Conservation (phyloP, 2,888 invertebrate genomes). For the Dryocosmus kuriphilus region DNA sequence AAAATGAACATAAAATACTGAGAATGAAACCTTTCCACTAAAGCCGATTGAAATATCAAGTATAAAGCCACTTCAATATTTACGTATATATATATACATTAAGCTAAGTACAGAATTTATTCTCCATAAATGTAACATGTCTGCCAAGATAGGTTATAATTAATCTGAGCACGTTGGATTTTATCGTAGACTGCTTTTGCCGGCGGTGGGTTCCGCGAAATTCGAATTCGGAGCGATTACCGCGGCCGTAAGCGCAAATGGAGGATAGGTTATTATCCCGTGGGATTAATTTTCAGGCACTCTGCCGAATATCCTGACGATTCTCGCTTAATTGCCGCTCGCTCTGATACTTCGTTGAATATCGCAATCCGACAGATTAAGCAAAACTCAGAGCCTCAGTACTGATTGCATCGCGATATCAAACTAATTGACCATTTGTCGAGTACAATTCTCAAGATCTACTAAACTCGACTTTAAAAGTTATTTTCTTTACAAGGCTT, state of each 20-base stretch:
- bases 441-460: background rate
- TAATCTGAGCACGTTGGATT: slow-evolving; percentile 8
- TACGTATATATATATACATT: background rate
- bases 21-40: no score
- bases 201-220: slow-evolving; percentile 7
- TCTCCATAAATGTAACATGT: background rate
- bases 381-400: slow-evolving; percentile 33
- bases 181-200: background rate
- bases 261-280: slow-evolving; percentile 61
- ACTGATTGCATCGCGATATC: background rate
- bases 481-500: no score
- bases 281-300: slow-evolving; percentile 64
- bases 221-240: slow-evolving; percentile 23
- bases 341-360: slow-evolving; percentile 55
- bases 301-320: slow-evolving; percentile 57
- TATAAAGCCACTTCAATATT: no score
- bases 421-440: background rate
- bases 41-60: no score
- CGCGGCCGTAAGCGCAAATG: slow-evolving; percentile 52
- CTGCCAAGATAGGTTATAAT: background rate
- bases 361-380: slow-evolving; percentile 53
- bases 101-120: background rate
- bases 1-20: no score
- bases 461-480: background rate
- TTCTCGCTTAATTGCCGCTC: slow-evolving; percentile 63